Conservation (phyloP, 2,888 invertebrate species). For the Apamea epomidion region DNA sequence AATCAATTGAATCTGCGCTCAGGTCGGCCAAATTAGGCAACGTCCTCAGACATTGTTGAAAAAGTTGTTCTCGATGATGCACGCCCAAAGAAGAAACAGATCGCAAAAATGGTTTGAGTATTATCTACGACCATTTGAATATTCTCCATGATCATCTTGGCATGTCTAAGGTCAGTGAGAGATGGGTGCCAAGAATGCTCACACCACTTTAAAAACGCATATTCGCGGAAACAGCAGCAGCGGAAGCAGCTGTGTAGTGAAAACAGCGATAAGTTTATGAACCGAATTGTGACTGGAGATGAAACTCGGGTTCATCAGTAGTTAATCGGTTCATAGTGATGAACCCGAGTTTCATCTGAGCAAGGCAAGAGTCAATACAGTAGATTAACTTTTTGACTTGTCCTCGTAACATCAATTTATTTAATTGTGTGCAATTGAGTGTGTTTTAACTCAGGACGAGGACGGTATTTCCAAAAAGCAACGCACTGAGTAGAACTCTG, state of each 20-base stretch:
- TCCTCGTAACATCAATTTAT: too few relatives aligned
- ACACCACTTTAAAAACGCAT: neutral
- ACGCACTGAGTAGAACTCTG: neutral
- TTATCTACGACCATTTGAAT: neutral
- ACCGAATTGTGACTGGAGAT: neutral
- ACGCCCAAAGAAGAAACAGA: neutral
- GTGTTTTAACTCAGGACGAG: neutral
- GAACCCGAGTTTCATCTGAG: neutral
- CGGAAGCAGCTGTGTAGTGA: neutral
- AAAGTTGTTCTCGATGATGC: neutral
- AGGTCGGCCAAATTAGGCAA: neutral
- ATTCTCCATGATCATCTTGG: neutral
- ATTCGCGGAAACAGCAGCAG: too few relatives aligned
- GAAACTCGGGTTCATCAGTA: constrained; percentile 2
- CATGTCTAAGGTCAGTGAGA: neutral
- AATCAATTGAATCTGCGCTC: neutral
- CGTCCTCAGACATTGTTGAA: neutral
- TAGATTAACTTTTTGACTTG: neutral
- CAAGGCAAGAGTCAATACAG: neutral
- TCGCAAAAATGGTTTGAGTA: neutral
- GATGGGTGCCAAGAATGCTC: neutral
- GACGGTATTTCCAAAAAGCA: neutral
- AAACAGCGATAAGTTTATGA: neutral
- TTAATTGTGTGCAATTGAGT: neutral
- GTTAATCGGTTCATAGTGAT: too few relatives aligned